A percentile compares a stretch with the other conserved stretches of the same genome.
Conservation (phyloP, 2,888 invertebrate species). For the Habroteleia sp. region DNA sequence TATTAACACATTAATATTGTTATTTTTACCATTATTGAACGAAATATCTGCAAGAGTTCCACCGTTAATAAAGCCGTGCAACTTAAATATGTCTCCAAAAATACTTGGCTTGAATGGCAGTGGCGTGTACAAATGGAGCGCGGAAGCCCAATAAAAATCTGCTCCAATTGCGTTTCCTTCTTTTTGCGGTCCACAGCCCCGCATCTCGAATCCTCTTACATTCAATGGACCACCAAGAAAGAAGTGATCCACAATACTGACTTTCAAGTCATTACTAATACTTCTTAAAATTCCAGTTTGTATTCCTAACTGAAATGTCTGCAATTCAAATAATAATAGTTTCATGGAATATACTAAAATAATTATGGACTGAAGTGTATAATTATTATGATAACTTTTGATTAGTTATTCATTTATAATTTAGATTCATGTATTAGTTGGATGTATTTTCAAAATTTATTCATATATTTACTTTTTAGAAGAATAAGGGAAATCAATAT, state of each 20-base stretch:
- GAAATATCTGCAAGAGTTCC: conserved; percentile 88
- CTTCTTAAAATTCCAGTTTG: conserved; percentile 87
- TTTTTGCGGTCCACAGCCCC: conserved; percentile 92
- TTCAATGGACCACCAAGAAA: conserved; percentile 95
- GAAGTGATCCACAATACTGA: conserved; percentile 87
- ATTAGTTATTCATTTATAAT: too few relatives aligned
- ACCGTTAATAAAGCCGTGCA: conserved; percentile 94
- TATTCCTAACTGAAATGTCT: conserved; percentile 88
- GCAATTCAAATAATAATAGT: too few relatives aligned
- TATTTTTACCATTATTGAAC: conserved; percentile 81
- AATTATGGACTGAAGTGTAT: too few relatives aligned
- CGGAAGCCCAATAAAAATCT: conserved; percentile 92
- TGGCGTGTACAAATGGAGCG: conserved; percentile 93
- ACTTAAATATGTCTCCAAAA: conserved; percentile 91
- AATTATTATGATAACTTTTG: too few relatives aligned
- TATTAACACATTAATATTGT: too few relatives aligned
- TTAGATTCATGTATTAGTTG: too few relatives aligned
- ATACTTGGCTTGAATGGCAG: conserved; percentile 93
- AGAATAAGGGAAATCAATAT: too few relatives aligned
- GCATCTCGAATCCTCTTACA: conserved; percentile 92
- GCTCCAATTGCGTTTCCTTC: conserved; percentile 90
- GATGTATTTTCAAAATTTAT: too few relatives aligned
- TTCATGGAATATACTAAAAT: too few relatives aligned
- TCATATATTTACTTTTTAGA: too few relatives aligned
- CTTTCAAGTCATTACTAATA: conserved; percentile 83